A percentile compares a stretch with the other conserved stretches of the same genome.
These are phyloP conservation scores for Lampris megalopsis DNA, from an alignment of 2,113 vertebrate species.

Conservation along the genomic window DNA sequence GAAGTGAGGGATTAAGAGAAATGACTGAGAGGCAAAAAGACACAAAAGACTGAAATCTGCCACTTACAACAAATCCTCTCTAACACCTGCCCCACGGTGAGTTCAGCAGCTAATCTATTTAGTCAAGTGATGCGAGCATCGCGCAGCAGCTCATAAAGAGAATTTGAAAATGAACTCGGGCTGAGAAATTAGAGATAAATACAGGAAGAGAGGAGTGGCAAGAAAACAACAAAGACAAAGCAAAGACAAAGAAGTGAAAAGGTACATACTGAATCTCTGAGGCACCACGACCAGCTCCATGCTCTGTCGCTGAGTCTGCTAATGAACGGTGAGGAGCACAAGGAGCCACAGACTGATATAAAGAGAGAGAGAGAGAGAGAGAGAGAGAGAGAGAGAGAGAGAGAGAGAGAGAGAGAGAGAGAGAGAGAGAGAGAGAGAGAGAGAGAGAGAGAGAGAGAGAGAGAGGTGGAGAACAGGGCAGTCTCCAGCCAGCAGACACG, in stretches of 20 bases:
- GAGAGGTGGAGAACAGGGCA: constrained; percentile 47
- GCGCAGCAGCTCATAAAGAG: no score
- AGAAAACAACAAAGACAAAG: constrained; percentile 9
- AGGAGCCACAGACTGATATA: constrained; percentile 60
- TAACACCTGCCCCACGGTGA: no score
- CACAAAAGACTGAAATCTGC: no score
- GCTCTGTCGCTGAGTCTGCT: constrained; percentile 48
- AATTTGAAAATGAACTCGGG: no score
- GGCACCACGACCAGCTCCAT: constrained; percentile 65
- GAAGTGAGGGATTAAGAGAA: no score
- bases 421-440: constrained; percentile 8
- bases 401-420: not conserved
- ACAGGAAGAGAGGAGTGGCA: not conserved
- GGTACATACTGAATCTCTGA: constrained; percentile 76
- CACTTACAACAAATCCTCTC: no score
- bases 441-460: not conserved
- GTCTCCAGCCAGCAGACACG: not conserved
- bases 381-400: constrained; percentile 1
- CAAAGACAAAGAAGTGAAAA: constrained; percentile 26
- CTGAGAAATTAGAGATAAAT: not conserved
- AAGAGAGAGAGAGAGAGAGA: constrained; percentile 12
- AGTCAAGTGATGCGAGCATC: no score
- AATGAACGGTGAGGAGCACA: constrained; percentile 19
- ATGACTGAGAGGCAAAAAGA: no score
- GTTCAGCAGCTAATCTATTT: no score